Percentiles rank a stretch among this genome's conserved stretches.
Conservation (phyloP, 2,888 invertebrate genomes). For the Norana najaformis region DNA sequence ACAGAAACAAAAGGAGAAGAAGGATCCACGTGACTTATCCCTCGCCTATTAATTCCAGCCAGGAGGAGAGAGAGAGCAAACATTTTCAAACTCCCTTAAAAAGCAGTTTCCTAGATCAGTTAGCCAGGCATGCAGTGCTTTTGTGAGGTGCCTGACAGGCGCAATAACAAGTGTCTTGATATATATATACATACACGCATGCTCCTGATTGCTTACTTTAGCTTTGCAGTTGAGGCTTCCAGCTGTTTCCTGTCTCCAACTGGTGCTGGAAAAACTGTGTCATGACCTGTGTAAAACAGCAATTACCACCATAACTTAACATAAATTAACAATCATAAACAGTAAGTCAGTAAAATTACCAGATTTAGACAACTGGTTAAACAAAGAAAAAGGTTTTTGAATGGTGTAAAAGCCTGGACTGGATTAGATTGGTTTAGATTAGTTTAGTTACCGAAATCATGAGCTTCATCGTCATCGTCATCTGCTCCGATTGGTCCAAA, state of each 20-base stretch:
- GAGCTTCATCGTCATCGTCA: conserved; percentile 39
- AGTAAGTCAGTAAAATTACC: neutral
- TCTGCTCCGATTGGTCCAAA: conserved; percentile 31
- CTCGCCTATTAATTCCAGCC: too few species aligned
- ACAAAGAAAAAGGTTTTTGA: too few species aligned
- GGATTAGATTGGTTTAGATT: too few species aligned
- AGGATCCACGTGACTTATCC: too few species aligned
- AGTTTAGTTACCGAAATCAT: conserved; percentile 21
- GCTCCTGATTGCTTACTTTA: conserved; percentile 16
- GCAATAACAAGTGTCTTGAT: neutral
- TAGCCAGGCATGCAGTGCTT: neutral
- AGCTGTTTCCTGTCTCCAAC: neutral
- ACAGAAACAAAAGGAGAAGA: too few species aligned
- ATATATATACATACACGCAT: neutral
- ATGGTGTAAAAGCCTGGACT: too few species aligned
- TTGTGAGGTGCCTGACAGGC: neutral
- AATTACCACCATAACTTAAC: neutral
- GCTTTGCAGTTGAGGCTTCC: neutral
- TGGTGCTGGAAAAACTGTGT: neutral
- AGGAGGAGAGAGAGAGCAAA: too few species aligned
- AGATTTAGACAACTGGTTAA: neutral
- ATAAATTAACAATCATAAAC: too few species aligned
- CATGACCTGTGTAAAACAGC: neutral
- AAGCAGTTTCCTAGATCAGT: neutral
- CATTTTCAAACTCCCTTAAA: neutral